phyloP scores from a whole-genome alignment of 1,140 invertebrate genomes.

The Phymastichus coffea region DNA sequence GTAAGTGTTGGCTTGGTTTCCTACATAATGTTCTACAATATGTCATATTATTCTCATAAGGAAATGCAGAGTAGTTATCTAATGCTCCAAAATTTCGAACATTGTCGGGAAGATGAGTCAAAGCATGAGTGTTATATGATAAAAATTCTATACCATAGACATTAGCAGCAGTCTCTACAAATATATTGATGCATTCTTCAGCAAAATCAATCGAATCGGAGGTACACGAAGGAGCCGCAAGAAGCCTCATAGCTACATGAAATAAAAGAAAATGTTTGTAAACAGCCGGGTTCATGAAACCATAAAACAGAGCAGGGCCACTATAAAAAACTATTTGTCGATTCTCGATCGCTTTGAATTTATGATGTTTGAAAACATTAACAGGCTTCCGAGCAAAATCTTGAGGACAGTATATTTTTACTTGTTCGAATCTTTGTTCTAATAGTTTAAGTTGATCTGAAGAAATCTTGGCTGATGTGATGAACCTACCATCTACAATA shows the following conservation, averaged over 20 bases:
- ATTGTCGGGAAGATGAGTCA: constrained; percentile 24
- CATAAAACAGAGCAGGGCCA: constrained; percentile 10
- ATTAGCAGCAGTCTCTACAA: constrained; percentile 14
- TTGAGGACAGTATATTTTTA: constrained; percentile 22
- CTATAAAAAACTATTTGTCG: constrained; percentile 26
- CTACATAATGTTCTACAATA: constrained; percentile 15
- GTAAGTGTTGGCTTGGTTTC: constrained; percentile 28
- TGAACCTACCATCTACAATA: constrained; percentile 12
- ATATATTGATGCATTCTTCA: constrained; percentile 22
- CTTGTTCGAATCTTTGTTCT: constrained; percentile 1
- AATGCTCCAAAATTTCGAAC: constrained; percentile 23
- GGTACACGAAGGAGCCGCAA: background rate
- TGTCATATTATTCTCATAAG: too few relatives aligned
- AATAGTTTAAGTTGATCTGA: constrained; percentile 2
- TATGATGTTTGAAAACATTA: background rate
- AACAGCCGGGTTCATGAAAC: too few relatives aligned
- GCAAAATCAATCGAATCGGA: too few relatives aligned
- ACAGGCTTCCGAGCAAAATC: too few relatives aligned
- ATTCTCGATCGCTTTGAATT: constrained; percentile 23
- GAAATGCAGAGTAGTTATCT: constrained; percentile 25
- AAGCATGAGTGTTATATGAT: constrained; percentile 30
- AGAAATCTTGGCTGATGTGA: constrained; percentile 6
- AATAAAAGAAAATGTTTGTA: constrained; percentile 24
- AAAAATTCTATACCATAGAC: constrained; percentile 28
- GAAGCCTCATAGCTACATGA: constrained; percentile 15